Evolutionary conservation across 2,888 invertebrate genomes (phyloP), one percentile per base, ranked within the genome.

Genomic region (Heliconius erato): DNA sequence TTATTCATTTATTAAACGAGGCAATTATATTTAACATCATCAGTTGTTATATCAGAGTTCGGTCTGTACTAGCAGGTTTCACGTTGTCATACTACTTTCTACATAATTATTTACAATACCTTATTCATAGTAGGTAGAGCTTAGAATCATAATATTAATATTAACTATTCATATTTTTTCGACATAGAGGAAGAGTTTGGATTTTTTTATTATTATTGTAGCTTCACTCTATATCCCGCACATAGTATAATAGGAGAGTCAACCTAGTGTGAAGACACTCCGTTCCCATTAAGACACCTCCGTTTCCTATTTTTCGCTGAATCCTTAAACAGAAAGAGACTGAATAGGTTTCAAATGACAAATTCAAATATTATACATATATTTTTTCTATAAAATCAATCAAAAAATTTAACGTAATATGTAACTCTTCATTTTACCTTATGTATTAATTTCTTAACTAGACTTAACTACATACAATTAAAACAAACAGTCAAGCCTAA

Each of bases 81-180:
- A 89, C 91, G 93, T 91, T 92, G 94, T 93, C 93, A 92, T 93
- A 91, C 94, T 91, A 94, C 94, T 95, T 94, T 95, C 94, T 94
- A 94, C 92, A 91, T 92, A 89, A 89, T 94, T 94, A 93, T 94
- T 94, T 94, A 92, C 91, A 89, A 88, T 87, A 89, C 82, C 59
- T 80, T 81, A 72, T 81, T 83, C 82, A 68, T 85, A 79, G 63
- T 69, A 67, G 19, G 40, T 6, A 63, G 11, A 14, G 3, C 2
- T 28, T 72, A 72, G 72, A 14, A n/a, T 44, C 40, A 49, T 16
- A 28, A 40, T 40, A 40, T 40, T 63, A 40, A 40, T 11, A 40
- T 40, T 40, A 40, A 11, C 40, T 40, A 35, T 54, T 54, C 16
- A 6, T 54, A 2, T 63, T 63, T 63, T 63, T 63, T 63, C 9